Evolutionary conservation across 2,797 vertebrate genomes (phyloP).

Genomic region (Neosalanx taihuensis): DNA sequence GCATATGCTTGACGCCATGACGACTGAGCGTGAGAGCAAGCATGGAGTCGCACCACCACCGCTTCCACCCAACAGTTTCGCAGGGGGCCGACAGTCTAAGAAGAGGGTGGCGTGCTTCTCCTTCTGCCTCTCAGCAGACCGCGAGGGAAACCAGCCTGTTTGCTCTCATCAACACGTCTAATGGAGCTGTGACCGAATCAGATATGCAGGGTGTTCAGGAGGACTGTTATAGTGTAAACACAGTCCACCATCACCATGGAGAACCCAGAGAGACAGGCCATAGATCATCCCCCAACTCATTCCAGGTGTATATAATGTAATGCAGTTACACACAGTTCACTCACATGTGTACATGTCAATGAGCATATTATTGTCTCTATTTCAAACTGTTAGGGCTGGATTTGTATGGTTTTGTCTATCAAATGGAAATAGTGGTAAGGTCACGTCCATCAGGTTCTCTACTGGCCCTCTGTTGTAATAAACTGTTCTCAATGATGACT

Average conservation of each 20-base stretch:
- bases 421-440: slow-evolving; percentile 38
- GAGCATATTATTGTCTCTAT: slow-evolving; percentile 47
- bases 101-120: slow-evolving; percentile 25
- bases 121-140: slow-evolving; percentile 38
- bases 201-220: background rate
- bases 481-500: background rate
- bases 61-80: slow-evolving; percentile 34
- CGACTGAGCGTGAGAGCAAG: slow-evolving; percentile 14
- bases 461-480: background rate
- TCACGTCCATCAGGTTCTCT: no score
- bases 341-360: slow-evolving; percentile 25
- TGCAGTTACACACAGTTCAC: background rate
- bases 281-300: slow-evolving; percentile 16
- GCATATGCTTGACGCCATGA: slow-evolving; percentile 37
- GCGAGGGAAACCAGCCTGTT: slow-evolving; percentile 46
- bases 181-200: slow-evolving; percentile 44
- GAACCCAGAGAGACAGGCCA: slow-evolving; percentile 31
- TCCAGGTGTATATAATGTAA: slow-evolving; percentile 58
- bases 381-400: slow-evolving; percentile 42
- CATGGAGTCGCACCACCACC: slow-evolving; percentile 25
- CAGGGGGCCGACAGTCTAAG: background rate
- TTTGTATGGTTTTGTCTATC: slow-evolving; percentile 51
- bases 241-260: background rate
- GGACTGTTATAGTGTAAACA: background rate
- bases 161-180: slow-evolving; percentile 55